phyloP scores from a whole-genome alignment of 2,113 vertebrate genomes.

The Lynx canadensis region DNA sequence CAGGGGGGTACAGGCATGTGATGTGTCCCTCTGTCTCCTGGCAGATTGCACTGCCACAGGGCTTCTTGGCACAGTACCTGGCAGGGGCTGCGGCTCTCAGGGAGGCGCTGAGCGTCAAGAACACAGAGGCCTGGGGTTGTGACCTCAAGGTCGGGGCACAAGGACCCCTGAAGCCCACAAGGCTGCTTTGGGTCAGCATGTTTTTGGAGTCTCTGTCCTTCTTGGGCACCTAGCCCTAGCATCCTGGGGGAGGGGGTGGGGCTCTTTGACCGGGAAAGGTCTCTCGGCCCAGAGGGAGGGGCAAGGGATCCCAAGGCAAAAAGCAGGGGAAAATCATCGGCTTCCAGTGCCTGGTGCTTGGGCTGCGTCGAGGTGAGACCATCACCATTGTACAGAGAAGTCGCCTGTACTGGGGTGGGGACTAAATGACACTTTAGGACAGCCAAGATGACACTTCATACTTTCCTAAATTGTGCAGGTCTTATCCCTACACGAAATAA shows the following conservation, averaged over 20 bases:
- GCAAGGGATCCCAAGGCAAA: not conserved
- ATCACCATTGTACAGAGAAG: accelerated
- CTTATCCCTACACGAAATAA: not conserved
- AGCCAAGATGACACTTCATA: not conserved
- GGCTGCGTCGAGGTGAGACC: not conserved
- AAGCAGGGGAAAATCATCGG: not conserved
- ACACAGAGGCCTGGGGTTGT: accelerated
- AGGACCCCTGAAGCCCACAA: not conserved
- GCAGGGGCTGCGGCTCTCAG: conserved; percentile 46
- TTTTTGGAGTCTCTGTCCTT: not conserved
- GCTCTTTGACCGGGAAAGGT: not conserved
- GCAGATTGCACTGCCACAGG: conserved; percentile 83
- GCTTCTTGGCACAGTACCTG: conserved; percentile 83
- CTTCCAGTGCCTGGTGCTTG: too few relatives aligned
- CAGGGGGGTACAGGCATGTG: conserved; percentile 78
- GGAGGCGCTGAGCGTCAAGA: not conserved
- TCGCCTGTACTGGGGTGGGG: not conserved
- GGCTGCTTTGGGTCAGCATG: not conserved
- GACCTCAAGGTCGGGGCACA: not conserved
- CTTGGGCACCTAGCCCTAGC: not conserved
- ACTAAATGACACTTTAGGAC: not conserved
- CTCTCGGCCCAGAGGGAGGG: not conserved
- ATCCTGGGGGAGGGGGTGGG: not conserved
- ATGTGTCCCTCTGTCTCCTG: conserved; percentile 73
- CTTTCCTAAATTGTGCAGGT: not conserved